phyloP scores from a whole-genome alignment of 1,140 invertebrate species.

The Ostrea edulis region DNA sequence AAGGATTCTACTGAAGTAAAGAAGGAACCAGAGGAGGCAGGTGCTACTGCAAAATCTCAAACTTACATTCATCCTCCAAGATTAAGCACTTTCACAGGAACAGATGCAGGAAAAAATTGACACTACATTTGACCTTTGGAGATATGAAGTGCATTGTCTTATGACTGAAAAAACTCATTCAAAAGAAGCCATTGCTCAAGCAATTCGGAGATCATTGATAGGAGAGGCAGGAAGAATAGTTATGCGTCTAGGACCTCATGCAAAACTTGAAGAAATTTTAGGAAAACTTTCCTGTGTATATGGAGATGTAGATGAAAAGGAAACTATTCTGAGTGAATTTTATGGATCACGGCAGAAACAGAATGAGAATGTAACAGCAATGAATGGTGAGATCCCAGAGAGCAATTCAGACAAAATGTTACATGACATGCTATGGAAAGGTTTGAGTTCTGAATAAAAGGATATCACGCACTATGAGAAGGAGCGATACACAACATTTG shows the following conservation, averaged over 20 bases:
- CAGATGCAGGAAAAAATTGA: conserved; percentile 15
- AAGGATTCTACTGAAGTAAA: neutral
- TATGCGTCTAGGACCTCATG: conserved; percentile 21
- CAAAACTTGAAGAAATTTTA: neutral
- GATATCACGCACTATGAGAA: conserved; percentile 44
- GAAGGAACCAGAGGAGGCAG: neutral
- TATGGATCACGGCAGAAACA: conserved; percentile 41
- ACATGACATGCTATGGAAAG: conserved; percentile 47
- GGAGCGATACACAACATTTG: conserved; percentile 28
- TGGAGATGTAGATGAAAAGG: conserved; percentile 43
- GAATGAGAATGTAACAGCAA: conserved; percentile 29
- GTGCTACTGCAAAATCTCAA: neutral
- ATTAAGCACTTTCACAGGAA: conserved; percentile 3
- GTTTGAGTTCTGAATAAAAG: conserved; percentile 11
- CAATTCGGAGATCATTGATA: conserved; percentile 26
- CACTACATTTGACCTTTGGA: conserved; percentile 41
- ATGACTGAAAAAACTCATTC: conserved; percentile 17
- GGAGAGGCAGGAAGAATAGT: conserved; percentile 1
- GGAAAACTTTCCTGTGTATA: conserved; percentile 34
- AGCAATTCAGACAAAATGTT: conserved; percentile 15
- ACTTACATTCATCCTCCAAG: neutral
- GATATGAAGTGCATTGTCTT: conserved; percentile 40
- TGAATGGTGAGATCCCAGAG: neutral
- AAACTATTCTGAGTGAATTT: conserved; percentile 27
- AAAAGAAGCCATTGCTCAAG: neutral